Evolutionary conservation across 2,113 vertebrate genomes (phyloP).

Genomic region (Mohoua ochrocephala): DNA sequence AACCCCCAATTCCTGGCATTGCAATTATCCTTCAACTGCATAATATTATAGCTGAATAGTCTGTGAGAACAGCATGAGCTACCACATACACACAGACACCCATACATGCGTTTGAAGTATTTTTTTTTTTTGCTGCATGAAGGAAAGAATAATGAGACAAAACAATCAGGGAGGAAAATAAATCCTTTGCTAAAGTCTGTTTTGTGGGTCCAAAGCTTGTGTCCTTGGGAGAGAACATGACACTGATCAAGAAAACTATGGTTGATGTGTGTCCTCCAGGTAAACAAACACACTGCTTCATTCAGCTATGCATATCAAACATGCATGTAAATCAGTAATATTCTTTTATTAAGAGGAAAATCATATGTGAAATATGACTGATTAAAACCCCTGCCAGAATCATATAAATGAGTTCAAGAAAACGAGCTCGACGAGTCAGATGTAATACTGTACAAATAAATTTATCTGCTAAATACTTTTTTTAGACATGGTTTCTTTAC

Average conservation of each 20-base stretch:
- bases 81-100: background rate
- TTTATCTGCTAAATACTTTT: background rate
- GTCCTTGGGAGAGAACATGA: background rate
- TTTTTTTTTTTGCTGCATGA: background rate
- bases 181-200: background rate
- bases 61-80: background rate
- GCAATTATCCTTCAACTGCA: background rate
- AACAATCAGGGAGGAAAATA: background rate
- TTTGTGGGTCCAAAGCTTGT: background rate
- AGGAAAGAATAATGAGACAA: background rate
- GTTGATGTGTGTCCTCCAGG: background rate
- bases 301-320: background rate
- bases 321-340: background rate
- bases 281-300: background rate
- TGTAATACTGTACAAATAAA: background rate
- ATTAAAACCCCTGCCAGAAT: background rate
- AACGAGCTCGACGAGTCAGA: background rate
- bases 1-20: constrained; percentile 16
- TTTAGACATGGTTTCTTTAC: background rate
- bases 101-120: background rate
- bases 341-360: background rate
- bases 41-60: background rate
- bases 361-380: background rate
- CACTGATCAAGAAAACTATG: background rate
- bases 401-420: background rate